Conservation (phyloP, 1,140 invertebrate species). For the Gerris buenoi region DNA sequence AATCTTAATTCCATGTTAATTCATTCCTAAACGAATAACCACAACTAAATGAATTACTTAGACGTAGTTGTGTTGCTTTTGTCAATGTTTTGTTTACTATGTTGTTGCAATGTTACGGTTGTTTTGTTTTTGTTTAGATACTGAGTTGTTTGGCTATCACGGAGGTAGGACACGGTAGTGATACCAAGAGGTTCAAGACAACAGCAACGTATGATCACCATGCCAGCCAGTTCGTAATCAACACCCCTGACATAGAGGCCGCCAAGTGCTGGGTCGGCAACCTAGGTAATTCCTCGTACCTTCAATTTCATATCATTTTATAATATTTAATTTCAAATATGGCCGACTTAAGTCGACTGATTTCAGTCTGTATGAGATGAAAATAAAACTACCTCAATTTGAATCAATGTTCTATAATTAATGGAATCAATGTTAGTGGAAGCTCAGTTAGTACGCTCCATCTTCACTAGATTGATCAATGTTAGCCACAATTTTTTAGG, state of each 20-base stretch:
- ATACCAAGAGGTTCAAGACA: conserved; percentile 77
- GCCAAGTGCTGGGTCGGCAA: conserved; percentile 90
- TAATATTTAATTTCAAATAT: too few species aligned
- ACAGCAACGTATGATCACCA: conserved; percentile 70
- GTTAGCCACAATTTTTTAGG: too few species aligned
- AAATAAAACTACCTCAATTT: too few species aligned
- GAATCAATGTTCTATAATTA: too few species aligned
- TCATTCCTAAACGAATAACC: background rate
- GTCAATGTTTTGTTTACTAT: background rate
- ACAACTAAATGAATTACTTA: background rate
- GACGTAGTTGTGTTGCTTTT: background rate
- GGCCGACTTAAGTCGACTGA: too few species aligned
- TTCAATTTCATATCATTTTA: too few species aligned
- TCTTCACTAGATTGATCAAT: too few species aligned
- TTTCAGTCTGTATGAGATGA: too few species aligned
- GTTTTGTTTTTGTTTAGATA: conserved; percentile 10
- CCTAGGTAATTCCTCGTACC: conserved; percentile 48
- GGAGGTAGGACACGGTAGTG: conserved; percentile 83
- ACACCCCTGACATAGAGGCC: conserved; percentile 82
- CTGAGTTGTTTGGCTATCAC: conserved; percentile 72
- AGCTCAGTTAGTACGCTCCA: too few species aligned
- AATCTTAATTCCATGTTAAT: background rate
- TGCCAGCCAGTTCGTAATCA: conserved; percentile 68
- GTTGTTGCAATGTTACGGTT: background rate
- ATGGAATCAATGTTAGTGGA: too few species aligned